phyloP scores from a whole-genome alignment of 1,140 invertebrate species.

The Ceratosolen fusciceps region DNA sequence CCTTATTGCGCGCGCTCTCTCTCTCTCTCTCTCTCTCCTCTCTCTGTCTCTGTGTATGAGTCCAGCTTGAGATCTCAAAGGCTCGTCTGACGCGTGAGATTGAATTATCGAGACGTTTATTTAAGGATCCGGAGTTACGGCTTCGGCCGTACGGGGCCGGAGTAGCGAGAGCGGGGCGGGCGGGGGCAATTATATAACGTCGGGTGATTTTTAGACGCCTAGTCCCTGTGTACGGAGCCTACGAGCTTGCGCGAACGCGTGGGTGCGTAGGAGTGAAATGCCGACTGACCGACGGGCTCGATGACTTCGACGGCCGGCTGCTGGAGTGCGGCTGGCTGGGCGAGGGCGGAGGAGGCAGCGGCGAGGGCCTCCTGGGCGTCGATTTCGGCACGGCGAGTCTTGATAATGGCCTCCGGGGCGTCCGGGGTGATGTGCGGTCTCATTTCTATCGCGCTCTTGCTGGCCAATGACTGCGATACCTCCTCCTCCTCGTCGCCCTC shows the following conservation, averaged over 20 bases:
- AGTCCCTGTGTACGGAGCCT: no score
- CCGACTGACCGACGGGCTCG: conserved; percentile 17
- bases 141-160: no score
- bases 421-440: conserved; percentile 51
- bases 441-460: conserved; percentile 19
- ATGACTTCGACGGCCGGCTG: conserved; percentile 15
- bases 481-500: conserved; percentile 30
- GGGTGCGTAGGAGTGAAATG: neutral
- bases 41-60: no score
- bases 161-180: no score
- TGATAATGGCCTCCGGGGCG: conserved; percentile 52
- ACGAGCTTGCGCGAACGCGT: neutral
- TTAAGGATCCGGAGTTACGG: no score
- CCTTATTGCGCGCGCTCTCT: no score
- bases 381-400: conserved; percentile 50
- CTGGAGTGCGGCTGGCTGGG: conserved; percentile 16
- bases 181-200: no score
- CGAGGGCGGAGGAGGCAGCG: conserved; percentile 1
- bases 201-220: no score
- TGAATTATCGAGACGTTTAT: no score
- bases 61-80: no score
- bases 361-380: conserved; percentile 36
- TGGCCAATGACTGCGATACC: neutral
- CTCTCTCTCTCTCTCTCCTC: no score
- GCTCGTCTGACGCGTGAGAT: no score